Conservation (phyloP, 1,140 invertebrate species). For the Atta colombica region DNA sequence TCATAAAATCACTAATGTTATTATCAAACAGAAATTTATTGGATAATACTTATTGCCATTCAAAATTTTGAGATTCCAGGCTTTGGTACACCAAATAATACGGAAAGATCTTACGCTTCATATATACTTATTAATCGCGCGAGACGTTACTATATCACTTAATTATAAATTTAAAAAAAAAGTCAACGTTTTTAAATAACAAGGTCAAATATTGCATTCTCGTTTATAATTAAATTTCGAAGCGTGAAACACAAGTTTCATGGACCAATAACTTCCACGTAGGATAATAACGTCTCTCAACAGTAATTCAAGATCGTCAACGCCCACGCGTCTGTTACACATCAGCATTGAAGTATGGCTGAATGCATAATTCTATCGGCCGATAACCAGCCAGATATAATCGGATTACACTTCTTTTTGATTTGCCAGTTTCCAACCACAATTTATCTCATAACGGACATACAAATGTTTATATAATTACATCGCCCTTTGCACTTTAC, state of each 20-base stretch:
- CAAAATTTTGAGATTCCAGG: background rate
- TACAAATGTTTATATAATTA: slow-evolving; percentile 28
- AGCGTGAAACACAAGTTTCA: background rate
- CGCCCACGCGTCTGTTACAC: slow-evolving; percentile 60
- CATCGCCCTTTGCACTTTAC: slow-evolving; percentile 19
- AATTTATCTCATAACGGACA: slow-evolving; percentile 24
- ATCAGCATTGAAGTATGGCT: slow-evolving; percentile 55
- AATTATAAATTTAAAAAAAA: background rate
- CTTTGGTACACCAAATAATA: background rate
- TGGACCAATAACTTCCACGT: slow-evolving; percentile 39
- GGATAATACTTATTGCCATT: background rate
- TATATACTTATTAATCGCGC: too few species aligned
- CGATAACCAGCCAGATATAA: slow-evolving; percentile 49
- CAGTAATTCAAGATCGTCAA: slow-evolving; percentile 48
- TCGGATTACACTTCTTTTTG: slow-evolving; percentile 17
- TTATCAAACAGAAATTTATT: background rate
- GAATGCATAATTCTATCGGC: slow-evolving; percentile 51
- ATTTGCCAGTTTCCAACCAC: slow-evolving; percentile 19
- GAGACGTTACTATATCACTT: too few species aligned
- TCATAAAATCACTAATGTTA: background rate
- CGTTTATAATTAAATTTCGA: slow-evolving; percentile 17
- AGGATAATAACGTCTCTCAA: slow-evolving; percentile 31
- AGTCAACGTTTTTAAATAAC: background rate
- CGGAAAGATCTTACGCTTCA: too few species aligned
- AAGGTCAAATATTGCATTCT: background rate